These are phyloP conservation scores for Anorthoa munda DNA, from an alignment of 2,888 invertebrate species.

Conservation along the genomic window DNA sequence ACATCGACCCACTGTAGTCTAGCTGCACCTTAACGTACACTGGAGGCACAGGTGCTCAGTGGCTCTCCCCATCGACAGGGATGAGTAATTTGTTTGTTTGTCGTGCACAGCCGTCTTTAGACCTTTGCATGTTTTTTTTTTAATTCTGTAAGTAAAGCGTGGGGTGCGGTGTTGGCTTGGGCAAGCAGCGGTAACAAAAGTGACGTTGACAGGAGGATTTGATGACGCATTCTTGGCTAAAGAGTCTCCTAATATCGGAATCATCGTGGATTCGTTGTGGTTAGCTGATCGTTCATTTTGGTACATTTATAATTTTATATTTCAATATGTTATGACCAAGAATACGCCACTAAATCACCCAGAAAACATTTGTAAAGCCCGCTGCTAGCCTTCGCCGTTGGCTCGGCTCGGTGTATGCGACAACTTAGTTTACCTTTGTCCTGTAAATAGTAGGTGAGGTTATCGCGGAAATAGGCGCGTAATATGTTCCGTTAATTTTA, in stretches of 20 bases:
- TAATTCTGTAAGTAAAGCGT: conserved; percentile 69
- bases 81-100: conserved; percentile 62
- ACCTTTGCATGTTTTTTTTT: conserved; percentile 78
- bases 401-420: conserved; percentile 71
- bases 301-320: background rate
- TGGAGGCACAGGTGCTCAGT: conserved; percentile 55
- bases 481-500: conserved; percentile 89
- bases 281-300: background rate
- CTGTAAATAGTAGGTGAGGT: conserved; percentile 82
- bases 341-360: conserved; percentile 12
- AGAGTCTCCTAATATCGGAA: conserved; percentile 4
- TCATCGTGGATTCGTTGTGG: background rate
- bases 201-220: conserved; percentile 28
- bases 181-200: conserved; percentile 52
- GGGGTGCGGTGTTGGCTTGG: conserved; percentile 71
- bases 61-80: conserved; percentile 66
- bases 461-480: conserved; percentile 83
- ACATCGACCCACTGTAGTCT: conserved; percentile 14
- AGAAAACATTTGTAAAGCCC: conserved; percentile 22
- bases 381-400: conserved; percentile 49
- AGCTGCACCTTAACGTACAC: conserved; percentile 37
- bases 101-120: conserved; percentile 87
- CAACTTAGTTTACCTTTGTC: conserved; percentile 83
- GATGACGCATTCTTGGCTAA: conserved; percentile 17
- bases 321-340: conserved; percentile 2